These are phyloP conservation scores for Plotosus lineatus DNA, from an alignment of 2,113 vertebrate genomes.

Conservation along the genomic window DNA sequence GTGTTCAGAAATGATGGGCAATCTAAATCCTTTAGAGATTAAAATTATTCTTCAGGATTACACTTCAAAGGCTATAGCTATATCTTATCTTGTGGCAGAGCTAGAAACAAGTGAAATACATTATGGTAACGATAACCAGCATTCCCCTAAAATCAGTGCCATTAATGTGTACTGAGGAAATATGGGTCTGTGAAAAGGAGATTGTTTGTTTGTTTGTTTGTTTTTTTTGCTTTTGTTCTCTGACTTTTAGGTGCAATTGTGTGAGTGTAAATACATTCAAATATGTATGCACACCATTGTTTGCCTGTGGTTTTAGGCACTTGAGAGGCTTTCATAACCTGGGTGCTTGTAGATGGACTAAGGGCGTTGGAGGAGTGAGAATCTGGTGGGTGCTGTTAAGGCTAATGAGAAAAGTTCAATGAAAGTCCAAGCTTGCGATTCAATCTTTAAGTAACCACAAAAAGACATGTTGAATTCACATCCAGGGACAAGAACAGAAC, in stretches of 20 bases:
- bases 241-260: constrained; percentile 18
- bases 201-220: constrained; percentile 16
- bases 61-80: constrained; percentile 38
- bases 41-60: constrained; percentile 58
- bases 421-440: constrained; percentile 74
- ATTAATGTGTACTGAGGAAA: not conserved
- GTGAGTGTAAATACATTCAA: constrained; percentile 18
- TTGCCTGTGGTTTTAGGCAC: constrained; percentile 33
- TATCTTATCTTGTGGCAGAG: constrained; percentile 53
- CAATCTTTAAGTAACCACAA: constrained; percentile 63
- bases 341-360: constrained; percentile 29
- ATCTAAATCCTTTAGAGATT: constrained; percentile 55
- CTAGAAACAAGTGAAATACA: constrained; percentile 41
- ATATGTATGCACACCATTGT: constrained; percentile 23
- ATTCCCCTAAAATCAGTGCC: constrained; percentile 6
- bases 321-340: constrained; percentile 26
- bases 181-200: constrained; percentile 30
- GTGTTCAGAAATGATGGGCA: constrained; percentile 67
- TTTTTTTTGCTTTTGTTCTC: no score
- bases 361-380: constrained; percentile 36
- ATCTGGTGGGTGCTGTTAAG: constrained; percentile 46
- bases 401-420: constrained; percentile 78
- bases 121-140: constrained; percentile 28
- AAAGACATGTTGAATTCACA: constrained; percentile 66
- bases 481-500: constrained; percentile 63